Evolutionary conservation across 2,113 vertebrate genomes (phyloP).

Genomic region (Pandion haliaetus): DNA sequence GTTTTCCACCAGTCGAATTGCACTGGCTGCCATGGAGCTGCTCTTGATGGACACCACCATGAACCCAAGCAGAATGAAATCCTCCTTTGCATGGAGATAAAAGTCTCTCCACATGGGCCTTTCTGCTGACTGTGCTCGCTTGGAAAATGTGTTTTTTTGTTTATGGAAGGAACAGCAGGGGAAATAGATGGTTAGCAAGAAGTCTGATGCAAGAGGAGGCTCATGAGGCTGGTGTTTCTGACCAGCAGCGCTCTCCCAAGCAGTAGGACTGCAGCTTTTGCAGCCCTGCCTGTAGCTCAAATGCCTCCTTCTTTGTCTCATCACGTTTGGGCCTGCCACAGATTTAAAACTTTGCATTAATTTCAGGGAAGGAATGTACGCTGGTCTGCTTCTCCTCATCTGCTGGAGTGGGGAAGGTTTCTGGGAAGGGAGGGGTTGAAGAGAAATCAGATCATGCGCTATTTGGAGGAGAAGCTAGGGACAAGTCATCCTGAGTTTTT

Average conservation of each 20-base stretch:
- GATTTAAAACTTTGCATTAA: background rate
- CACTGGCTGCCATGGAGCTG: background rate
- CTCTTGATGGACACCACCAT: background rate
- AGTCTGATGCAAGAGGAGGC: background rate
- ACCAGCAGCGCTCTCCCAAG: background rate
- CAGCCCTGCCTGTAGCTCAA: background rate
- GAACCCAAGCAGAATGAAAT: background rate
- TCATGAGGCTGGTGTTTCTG: background rate
- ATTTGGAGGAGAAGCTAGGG: background rate
- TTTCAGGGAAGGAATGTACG: background rate
- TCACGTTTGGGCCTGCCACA: background rate
- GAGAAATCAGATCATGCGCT: background rate
- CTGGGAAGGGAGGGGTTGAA: background rate
- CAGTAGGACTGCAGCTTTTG: background rate
- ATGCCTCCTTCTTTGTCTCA: background rate
- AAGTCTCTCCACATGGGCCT: background rate
- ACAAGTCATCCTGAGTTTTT: background rate
- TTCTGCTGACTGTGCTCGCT: background rate
- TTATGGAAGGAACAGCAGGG: background rate
- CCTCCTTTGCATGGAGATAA: background rate
- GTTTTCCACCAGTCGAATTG: background rate
- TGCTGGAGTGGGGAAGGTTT: background rate
- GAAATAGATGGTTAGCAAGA: background rate
- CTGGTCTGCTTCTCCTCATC: background rate
- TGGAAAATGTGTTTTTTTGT: background rate